These are phyloP conservation scores for Liasis olivaceus DNA, from an alignment of 2,797 vertebrate genomes.

Conservation along the genomic window DNA sequence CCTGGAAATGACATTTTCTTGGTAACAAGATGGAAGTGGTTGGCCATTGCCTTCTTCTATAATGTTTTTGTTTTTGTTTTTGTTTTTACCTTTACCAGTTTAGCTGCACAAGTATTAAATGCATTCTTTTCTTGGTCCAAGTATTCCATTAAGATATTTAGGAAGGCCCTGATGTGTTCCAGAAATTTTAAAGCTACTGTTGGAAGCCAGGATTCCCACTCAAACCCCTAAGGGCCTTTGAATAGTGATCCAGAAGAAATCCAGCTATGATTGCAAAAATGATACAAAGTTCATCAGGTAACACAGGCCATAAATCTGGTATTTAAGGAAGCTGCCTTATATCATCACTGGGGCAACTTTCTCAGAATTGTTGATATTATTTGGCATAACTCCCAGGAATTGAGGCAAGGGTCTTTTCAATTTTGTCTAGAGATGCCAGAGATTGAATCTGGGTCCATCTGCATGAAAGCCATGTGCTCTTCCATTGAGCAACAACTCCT, in stretches of 20 bases:
- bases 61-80: no score
- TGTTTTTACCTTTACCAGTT: no score
- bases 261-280: not conserved
- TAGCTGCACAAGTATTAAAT: not conserved
- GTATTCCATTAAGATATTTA: not conserved
- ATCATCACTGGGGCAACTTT: not conserved
- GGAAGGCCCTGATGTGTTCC: not conserved
- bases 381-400: not conserved
- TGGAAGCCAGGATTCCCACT: not conserved
- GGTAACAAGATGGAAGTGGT: no score
- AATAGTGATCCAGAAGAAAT: not conserved
- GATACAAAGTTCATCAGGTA: not conserved
- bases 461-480: not conserved
- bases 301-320: not conserved
- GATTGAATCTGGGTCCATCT: not conserved
- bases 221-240: not conserved
- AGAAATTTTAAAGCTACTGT: not conserved
- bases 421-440: not conserved
- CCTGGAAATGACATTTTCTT: not conserved
- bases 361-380: not conserved
- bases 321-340: not conserved
- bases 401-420: not conserved
- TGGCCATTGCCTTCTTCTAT: no score
- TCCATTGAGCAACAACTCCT: not conserved
- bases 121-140: not conserved